Evolutionary conservation across 2,888 invertebrate genomes (phyloP), one percentile per base, ranked within the genome.

Genomic region (Ophion slaviceki): DNA sequence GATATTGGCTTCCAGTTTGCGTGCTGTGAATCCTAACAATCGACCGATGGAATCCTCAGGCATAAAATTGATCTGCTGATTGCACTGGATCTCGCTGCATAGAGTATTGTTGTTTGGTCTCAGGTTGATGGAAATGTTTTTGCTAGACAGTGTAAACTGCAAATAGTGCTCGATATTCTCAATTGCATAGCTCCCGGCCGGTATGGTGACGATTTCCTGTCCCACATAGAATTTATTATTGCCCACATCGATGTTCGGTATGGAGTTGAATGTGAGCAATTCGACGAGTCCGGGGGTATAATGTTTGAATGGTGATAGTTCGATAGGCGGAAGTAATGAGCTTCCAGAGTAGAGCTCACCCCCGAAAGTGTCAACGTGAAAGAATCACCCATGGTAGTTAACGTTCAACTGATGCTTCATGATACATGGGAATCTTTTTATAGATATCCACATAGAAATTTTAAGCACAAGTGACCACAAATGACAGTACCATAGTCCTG

Each of bases 171-270:
- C 76, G 20, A 84, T 86, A 53, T 86, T 79, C n/a, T 75, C 62
- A 5, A 87, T 84, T 76, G 82, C 81, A 36, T 80, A 86, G 59
- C 84, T 87, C 10, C 86, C 86, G 17, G 82, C 70, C 8, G 79
- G 32, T 4, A 4, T 32, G 4, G 32, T 32, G 0, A 32, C 32
- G 0, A 32, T 32, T 32, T 32, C 32, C 7, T 62, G 10, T 1
- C 20, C 82, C 24, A 72, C 80, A 36, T 80, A 79, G 20, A 80
- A 80, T 71, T 84, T 84, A 57, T 84, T 92, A 82, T 92, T 91
- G 64, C 84, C 86, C 57, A 87, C 86, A 86, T 92, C 90, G 0
- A 93, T 88, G 85, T 92, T 92, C 0, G 91, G 91, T 74, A 92
- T 90, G 1, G 89, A 86, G 77, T 91, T 89, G 70, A 88, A 91